A percentile compares a stretch with the other conserved stretches of the same genome.
These are phyloP conservation scores for Neogobius melanostomus DNA, from an alignment of 2,113 vertebrate genomes.

Conservation along the genomic window DNA sequence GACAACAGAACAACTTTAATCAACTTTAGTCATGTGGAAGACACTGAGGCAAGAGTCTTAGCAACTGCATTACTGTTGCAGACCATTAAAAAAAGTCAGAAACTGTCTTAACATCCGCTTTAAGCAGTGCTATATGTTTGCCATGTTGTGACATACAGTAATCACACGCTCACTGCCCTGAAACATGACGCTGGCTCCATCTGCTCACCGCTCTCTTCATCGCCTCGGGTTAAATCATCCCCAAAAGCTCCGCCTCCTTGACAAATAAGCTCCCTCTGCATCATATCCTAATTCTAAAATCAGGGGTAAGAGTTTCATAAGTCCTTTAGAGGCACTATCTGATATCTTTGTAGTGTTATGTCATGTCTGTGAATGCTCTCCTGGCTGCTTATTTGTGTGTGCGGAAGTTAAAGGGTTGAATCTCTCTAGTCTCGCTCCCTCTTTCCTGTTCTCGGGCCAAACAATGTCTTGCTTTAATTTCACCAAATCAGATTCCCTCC, in stretches of 20 bases:
- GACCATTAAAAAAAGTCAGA: too few species aligned
- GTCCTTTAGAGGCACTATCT: too few species aligned
- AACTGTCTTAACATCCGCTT: background rate
- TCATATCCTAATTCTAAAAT: background rate
- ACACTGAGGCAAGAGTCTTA: too few species aligned
- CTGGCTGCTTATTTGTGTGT: too few species aligned
- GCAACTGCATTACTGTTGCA: too few species aligned
- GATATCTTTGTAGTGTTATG: too few species aligned
- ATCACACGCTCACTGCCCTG: slow-evolving; percentile 61
- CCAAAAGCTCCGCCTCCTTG: slow-evolving; percentile 11
- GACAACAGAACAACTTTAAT: too few species aligned
- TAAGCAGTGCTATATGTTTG: slow-evolving; percentile 15
- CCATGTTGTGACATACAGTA: slow-evolving; percentile 67
- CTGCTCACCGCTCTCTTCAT: slow-evolving; percentile 55
- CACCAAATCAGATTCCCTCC: slow-evolving; percentile 43
- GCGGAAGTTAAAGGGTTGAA: too few species aligned
- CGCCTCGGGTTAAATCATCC: slow-evolving; percentile 26
- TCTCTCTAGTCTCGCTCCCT: background rate
- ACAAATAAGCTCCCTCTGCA: slow-evolving; percentile 1
- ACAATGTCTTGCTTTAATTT: slow-evolving; percentile 38
- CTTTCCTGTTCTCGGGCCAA: slow-evolving; percentile 34
- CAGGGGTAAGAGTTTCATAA: too few species aligned
- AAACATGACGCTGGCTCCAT: slow-evolving; percentile 67
- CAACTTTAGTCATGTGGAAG: too few species aligned
- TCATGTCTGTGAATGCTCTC: too few species aligned